These are phyloP conservation scores for Agapostemon virescens DNA, from an alignment of 2,888 invertebrate genomes.

Conservation along the genomic window DNA sequence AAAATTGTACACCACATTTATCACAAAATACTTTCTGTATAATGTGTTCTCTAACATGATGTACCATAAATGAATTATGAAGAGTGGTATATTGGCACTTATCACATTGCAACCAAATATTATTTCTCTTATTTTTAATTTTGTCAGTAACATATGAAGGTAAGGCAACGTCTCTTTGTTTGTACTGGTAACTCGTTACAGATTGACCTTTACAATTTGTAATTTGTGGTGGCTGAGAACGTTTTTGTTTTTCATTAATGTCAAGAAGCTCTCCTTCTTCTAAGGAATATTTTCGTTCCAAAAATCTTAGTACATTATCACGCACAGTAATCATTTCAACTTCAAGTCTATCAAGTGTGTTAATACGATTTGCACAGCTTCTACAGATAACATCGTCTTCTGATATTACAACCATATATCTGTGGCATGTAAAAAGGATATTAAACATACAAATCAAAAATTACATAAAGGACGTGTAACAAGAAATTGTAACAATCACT, in stretches of 20 bases:
- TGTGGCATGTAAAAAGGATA: slow-evolving; percentile 44
- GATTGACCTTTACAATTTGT: slow-evolving; percentile 57
- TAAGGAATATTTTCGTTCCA: slow-evolving; percentile 78
- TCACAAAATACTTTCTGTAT: slow-evolving; percentile 67
- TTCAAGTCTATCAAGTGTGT: slow-evolving; percentile 78
- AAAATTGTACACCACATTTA: slow-evolving; percentile 61
- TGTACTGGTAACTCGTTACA: slow-evolving; percentile 40
- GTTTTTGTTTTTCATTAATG: slow-evolving; percentile 64
- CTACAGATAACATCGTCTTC: slow-evolving; percentile 80
- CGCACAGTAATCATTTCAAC: slow-evolving; percentile 74
- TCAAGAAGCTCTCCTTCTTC: slow-evolving; percentile 76
- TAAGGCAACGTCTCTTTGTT: slow-evolving; percentile 61
- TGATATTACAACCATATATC: slow-evolving; percentile 79
- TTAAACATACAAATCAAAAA: neutral
- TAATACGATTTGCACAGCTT: slow-evolving; percentile 78
- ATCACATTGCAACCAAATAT: slow-evolving; percentile 77
- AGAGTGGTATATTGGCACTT: slow-evolving; percentile 78
- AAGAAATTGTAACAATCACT: neutral
- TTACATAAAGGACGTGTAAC: neutral
- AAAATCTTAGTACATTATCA: slow-evolving; percentile 72
- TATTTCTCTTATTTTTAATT: slow-evolving; percentile 45
- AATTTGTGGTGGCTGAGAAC: slow-evolving; percentile 72
- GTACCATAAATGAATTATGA: slow-evolving; percentile 74
- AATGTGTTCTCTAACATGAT: slow-evolving; percentile 72
- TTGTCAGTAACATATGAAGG: slow-evolving; percentile 18